Base-by-base conservation (phyloP, 2,113 vertebrate genomes). In the Orientallactaga bullata region DNA sequence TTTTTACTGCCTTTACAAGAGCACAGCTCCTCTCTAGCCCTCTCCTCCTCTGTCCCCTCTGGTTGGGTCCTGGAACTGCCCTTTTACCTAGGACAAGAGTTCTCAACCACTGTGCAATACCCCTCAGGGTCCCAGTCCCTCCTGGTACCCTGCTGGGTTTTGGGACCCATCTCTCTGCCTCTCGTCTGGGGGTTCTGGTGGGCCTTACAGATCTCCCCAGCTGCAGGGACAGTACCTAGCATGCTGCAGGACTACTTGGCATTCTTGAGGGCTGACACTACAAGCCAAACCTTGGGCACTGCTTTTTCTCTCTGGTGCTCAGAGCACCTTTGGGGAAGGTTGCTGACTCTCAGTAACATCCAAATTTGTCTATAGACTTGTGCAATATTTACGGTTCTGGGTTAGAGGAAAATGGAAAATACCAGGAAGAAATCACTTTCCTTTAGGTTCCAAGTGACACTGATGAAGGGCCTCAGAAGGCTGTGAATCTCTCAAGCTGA, bases 101-200 rank as follows among this genome's bases (percentile, higher is more conserved):
- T 98, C 97, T 98, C 97, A 96, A 88, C 97, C 91, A n/a, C 97
- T 98, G 97, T 98, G 98, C 98, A 98, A 98, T 98, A 98, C 85
- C 88, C 94, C 79, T 55, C 94, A 93, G 95, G 88, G 84, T 77
- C 72, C 78, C 61, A 61, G 58, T 42, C 37, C 60, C 32, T 80
- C 73, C 77, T 89, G 42, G 73, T 21, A 10, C 63, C 69, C 79
- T 35, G 23, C 58, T 42, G 35, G 63, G 37, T 39, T 80, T 66
- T 24, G 83, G 60, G 91, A 84, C 58, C 83, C 16, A 0, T n/a
- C 3, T 68, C 47, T 68, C 80, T n/a, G n/a, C 58, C n/a, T 4
- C 18, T 73, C 60, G 77, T 58, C 0, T 28, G 84, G 55, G 93
- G 73, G 60, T 76, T 58, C 8, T 37, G 89, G 47, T 90, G 51